Evolutionary conservation across 1,140 invertebrate genomes (phyloP), one percentile per base, ranked within the genome.

Genomic region (Battus philenor): DNA sequence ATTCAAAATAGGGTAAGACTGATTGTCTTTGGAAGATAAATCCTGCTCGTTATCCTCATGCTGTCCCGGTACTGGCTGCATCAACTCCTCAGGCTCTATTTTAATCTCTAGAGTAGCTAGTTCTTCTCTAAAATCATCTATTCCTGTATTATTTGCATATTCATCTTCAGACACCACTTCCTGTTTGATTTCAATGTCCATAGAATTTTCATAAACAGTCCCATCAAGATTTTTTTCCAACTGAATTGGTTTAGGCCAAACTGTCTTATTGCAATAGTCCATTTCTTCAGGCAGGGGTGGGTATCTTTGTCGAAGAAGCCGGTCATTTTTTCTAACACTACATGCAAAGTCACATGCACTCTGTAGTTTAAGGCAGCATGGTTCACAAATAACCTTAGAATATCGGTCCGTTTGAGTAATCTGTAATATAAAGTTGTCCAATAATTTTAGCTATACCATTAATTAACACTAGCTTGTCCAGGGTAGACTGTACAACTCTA

Each of bases 161-260:
- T 76, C 76, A 10, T 71, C 64, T 48, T 83, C 79, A 0, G 74
- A 72, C n/a, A 71, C 4, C 0, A 71, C 45, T 51, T 83, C 79
- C 48, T 79, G 54, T 41, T 83, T 83, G 1, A 80, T 62, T 30
- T 79, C 67, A 12, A 79, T 41, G 16, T 69, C 43, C 11, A 49
- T 43, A 20, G 57, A 2, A 44, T 50, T 56, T 18, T 59, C 54
- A 27, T 51, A 59, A 11, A 65, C 13, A 5, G 31, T 44, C 20
- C 49, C 54, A 16, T 65, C 58, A 2, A 79, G 13, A 45, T 65
- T 71, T 43, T 62, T 72, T 12, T 73, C 62, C 0, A 80, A 44
- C 49, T 77, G 62, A 36, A 83, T 83, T 0, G 76, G 79, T 55
- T 72, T 71, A 4, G 79, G 79, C 79, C 76, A 83, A 13, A 29